A percentile compares a stretch with the other conserved stretches of the same genome.
These are phyloP conservation scores for Percopsis transmontana DNA, from an alignment of 2,113 vertebrate genomes.

Conservation along the genomic window DNA sequence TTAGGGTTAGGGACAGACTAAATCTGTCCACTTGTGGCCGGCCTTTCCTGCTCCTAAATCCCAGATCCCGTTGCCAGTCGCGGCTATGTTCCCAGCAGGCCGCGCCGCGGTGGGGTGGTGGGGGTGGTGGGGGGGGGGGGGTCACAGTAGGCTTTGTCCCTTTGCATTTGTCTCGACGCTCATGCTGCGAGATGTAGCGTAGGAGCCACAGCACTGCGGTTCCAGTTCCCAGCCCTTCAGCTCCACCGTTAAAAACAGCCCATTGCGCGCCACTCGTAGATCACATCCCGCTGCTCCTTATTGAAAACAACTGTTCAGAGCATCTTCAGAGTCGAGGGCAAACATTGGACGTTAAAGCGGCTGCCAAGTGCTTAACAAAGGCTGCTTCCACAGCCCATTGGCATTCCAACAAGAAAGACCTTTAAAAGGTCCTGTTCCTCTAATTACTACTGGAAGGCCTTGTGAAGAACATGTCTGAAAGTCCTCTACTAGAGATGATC, in stretches of 20 bases:
- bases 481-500: conserved; percentile 45
- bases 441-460: conserved; percentile 65
- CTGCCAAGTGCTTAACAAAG: conserved; percentile 47
- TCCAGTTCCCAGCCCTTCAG: conserved; percentile 38
- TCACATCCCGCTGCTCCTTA: conserved; percentile 50
- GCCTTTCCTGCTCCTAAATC: conserved; percentile 56
- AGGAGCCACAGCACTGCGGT: conserved; percentile 50
- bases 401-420: conserved; percentile 42
- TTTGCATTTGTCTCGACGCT: conserved; percentile 70
- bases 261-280: conserved; percentile 45
- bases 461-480: conserved; percentile 60
- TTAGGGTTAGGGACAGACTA: conserved; percentile 64
- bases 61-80: conserved; percentile 64
- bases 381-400: conserved; percentile 11
- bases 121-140: not conserved
- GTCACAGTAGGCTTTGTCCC: conserved; percentile 73
- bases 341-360: not conserved
- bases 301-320: conserved; percentile 27
- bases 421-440: conserved; percentile 23
- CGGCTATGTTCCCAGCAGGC: conserved; percentile 61
- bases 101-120: conserved; percentile 14
- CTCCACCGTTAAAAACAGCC: conserved; percentile 32
- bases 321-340: conserved; percentile 36
- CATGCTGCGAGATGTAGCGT: conserved; percentile 53
- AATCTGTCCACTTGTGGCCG: conserved; percentile 48